Evolutionary conservation across 1,140 invertebrate genomes (phyloP).

Genomic region (Drosophila pallidifrons): DNA sequence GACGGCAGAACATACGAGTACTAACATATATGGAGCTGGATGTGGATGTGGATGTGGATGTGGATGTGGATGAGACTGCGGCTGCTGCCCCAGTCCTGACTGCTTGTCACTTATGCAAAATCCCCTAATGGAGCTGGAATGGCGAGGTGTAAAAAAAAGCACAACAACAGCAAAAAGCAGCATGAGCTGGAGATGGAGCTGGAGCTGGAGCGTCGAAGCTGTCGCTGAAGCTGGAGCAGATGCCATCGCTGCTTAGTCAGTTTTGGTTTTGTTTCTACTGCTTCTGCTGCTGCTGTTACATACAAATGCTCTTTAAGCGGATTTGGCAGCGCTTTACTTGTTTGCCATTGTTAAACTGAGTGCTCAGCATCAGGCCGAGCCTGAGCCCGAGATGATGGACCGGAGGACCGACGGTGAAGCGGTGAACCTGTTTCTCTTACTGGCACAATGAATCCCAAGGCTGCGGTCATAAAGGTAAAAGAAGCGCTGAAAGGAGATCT

Average conservation of each 20-base stretch:
- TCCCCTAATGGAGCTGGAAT: slow-evolving; percentile 68
- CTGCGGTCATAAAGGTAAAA: slow-evolving; percentile 29
- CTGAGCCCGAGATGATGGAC: neutral
- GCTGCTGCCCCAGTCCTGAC: slow-evolving; percentile 13
- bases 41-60: slow-evolving; percentile 16
- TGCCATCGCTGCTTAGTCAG: slow-evolving; percentile 50
- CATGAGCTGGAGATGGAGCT: slow-evolving; percentile 2
- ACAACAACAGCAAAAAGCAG: slow-evolving; percentile 43
- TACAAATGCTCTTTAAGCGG: slow-evolving; percentile 83
- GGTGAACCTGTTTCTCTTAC: slow-evolving; percentile 17
- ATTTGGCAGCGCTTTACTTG: slow-evolving; percentile 77
- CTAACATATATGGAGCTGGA: neutral
- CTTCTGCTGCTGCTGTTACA: slow-evolving; percentile 54
- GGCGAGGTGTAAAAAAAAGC: slow-evolving; percentile 66
- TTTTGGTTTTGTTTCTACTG: slow-evolving; percentile 45
- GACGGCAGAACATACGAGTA: slow-evolving; percentile 1
- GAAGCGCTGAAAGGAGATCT: neutral
- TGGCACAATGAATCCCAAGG: slow-evolving; percentile 19
- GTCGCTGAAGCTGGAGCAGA: slow-evolving; percentile 30
- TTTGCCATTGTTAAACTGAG: slow-evolving; percentile 83
- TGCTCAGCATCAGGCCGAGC: slow-evolving; percentile 69
- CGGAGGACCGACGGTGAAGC: neutral
- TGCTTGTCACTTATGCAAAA: slow-evolving; percentile 79
- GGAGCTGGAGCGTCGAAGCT: slow-evolving; percentile 1
- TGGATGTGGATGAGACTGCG: slow-evolving; percentile 23